These are phyloP conservation scores for Galeopsomyia nigrocyanea DNA, from an alignment of 2,888 invertebrate genomes.

Conservation along the genomic window DNA sequence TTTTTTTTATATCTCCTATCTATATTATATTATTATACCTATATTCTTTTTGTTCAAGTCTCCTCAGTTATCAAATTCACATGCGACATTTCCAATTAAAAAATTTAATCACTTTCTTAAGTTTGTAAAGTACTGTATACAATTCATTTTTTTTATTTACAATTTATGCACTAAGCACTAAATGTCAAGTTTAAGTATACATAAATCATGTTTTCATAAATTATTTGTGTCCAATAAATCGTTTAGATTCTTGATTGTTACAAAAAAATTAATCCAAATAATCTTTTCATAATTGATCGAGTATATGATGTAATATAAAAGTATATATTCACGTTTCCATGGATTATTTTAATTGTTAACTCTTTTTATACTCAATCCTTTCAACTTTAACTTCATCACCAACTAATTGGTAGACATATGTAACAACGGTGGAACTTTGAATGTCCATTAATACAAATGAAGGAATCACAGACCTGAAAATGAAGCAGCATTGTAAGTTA, in stretches of 20 bases:
- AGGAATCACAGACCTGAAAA: slow-evolving; percentile 86
- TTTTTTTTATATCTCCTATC: too few species aligned
- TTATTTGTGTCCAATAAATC: slow-evolving; percentile 30
- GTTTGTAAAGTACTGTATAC: slow-evolving; percentile 6
- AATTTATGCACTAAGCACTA: slow-evolving; percentile 34
- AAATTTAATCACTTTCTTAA: neutral
- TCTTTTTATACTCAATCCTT: slow-evolving; percentile 96
- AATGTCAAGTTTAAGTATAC: slow-evolving; percentile 19
- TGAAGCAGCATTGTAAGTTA: slow-evolving; percentile 45
- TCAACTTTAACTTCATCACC: slow-evolving; percentile 99
- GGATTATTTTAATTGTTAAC: slow-evolving; percentile 68
- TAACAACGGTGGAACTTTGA: slow-evolving; percentile 96
- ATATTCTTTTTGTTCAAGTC: too few species aligned
- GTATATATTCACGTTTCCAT: neutral
- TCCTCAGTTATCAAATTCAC: too few species aligned
- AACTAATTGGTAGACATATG: slow-evolving; percentile 97
- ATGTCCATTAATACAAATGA: slow-evolving; percentile 99
- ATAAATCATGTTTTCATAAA: slow-evolving; percentile 27
- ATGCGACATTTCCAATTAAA: too few species aligned
- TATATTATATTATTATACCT: too few species aligned
- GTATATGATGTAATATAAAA: neutral
- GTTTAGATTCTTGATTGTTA: slow-evolving; percentile 25
- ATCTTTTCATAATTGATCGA: slow-evolving; percentile 13
- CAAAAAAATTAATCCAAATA: slow-evolving; percentile 40
- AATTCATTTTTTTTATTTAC: slow-evolving; percentile 45